Conservation (phyloP, 2,113 vertebrate genomes). For the Puffinus mauretanicus region DNA sequence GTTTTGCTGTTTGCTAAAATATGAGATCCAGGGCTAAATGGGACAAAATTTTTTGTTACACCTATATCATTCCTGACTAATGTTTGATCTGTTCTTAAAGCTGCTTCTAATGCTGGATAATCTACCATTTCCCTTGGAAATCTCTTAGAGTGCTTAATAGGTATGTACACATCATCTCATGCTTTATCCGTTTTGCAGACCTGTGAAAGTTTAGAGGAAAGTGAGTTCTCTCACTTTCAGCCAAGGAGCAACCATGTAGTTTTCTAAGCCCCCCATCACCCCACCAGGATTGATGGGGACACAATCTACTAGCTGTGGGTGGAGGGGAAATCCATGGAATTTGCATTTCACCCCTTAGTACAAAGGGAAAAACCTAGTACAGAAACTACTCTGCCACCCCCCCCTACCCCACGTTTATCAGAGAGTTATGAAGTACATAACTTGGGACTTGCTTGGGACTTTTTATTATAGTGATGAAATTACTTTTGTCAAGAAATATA, state of each 20-base stretch:
- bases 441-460: too few relatives aligned
- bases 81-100: background rate
- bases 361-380: background rate
- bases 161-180: accelerated
- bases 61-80: too few relatives aligned
- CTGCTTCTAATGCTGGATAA: background rate
- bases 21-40: background rate
- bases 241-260: background rate
- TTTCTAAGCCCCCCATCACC: background rate
- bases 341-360: background rate
- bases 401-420: background rate
- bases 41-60: background rate
- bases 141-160: background rate
- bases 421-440: background rate
- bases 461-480: background rate
- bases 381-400: background rate
- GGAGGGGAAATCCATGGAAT: background rate
- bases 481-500: background rate
- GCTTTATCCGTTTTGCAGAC: background rate
- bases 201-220: background rate
- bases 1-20: background rate
- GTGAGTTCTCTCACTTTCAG: background rate
- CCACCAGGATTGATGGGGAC: background rate
- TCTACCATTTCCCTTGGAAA: background rate
- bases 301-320: too few relatives aligned